These are phyloP conservation scores for Sebastes oblongus DNA, from an alignment of 2,797 vertebrate genomes.

Conservation along the genomic window DNA sequence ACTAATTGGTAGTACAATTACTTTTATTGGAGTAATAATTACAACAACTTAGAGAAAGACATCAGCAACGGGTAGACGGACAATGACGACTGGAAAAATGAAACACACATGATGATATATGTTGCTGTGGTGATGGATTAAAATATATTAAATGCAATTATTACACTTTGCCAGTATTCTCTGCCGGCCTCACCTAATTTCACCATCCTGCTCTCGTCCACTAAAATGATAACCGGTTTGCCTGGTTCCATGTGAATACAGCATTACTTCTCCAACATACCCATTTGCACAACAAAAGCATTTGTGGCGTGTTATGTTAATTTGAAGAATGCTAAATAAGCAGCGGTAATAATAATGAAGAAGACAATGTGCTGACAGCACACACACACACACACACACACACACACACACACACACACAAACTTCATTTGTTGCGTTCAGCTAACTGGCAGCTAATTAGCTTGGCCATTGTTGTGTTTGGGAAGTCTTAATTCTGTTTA, in stretches of 20 bases:
- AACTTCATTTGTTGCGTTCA: slow-evolving; percentile 5
- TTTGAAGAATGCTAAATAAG: slow-evolving; percentile 16
- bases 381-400: slow-evolving; percentile 2
- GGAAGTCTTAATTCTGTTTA: slow-evolving; percentile 3
- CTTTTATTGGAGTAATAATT: neutral
- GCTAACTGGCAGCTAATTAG: slow-evolving; percentile 44
- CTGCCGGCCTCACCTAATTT: neutral
- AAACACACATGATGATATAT: too few species aligned
- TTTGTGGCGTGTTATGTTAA: neutral
- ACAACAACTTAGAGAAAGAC: neutral
- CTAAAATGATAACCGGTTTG: neutral
- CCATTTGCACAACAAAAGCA: neutral
- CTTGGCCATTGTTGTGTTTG: slow-evolving; percentile 18
- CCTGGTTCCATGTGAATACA: neutral
- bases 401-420: slow-evolving; percentile 2
- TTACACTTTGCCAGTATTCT: neutral
- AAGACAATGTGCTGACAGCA: slow-evolving; percentile 1
- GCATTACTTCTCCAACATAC: neutral
- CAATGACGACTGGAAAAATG: too few species aligned
- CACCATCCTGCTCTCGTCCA: neutral
- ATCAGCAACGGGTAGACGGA: neutral
- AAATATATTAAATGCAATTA: neutral
- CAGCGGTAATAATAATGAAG: slow-evolving; percentile 1
- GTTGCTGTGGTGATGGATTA: neutral
- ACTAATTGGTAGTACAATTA: neutral